phyloP scores from a whole-genome alignment of 2,888 invertebrate genomes.

The Trissolcus brochymenae region DNA sequence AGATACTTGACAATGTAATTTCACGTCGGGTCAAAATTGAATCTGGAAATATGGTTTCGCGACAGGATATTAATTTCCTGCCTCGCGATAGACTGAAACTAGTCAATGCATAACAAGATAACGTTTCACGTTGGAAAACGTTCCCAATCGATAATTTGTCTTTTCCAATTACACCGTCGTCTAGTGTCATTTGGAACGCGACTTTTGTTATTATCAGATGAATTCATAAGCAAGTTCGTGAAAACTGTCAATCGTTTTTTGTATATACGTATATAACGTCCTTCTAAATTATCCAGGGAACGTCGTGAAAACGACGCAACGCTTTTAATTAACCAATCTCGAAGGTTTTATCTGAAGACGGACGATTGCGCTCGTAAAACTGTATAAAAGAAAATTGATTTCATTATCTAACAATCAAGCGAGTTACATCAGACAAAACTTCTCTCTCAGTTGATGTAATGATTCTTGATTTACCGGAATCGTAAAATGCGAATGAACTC shows the following conservation, averaged over 20 bases:
- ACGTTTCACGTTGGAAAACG: slow-evolving; percentile 25
- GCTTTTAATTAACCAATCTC: slow-evolving; percentile 42
- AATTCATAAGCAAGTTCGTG: slow-evolving; percentile 25
- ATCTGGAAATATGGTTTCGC: slow-evolving; percentile 40
- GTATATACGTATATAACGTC: slow-evolving; percentile 2
- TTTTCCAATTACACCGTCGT: slow-evolving; percentile 36
- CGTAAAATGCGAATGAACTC: slow-evolving; percentile 19
- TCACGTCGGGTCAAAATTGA: slow-evolving; percentile 28
- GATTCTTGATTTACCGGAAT: slow-evolving; percentile 29
- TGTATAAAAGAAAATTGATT: slow-evolving; percentile 39
- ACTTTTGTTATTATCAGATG: slow-evolving; percentile 40
- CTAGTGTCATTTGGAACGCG: slow-evolving; percentile 12
- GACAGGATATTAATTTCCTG: slow-evolving; percentile 45
- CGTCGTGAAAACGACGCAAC: slow-evolving; percentile 10
- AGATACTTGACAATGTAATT: slow-evolving; percentile 22
- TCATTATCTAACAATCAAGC: slow-evolving; percentile 39
- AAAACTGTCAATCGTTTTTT: slow-evolving; percentile 17
- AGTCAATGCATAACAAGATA: slow-evolving; percentile 40
- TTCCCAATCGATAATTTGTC: slow-evolving; percentile 50
- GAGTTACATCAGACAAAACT: slow-evolving; percentile 14
- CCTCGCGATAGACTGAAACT: slow-evolving; percentile 20
- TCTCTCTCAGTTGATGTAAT: slow-evolving; percentile 8
- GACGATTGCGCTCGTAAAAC: slow-evolving; percentile 28
- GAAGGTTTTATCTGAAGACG: slow-evolving; percentile 10
- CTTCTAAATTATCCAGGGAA: slow-evolving; percentile 27